Percentiles rank a stretch among this genome's conserved stretches.
Conservation (phyloP, 2,888 invertebrate genomes). For the Agrochola lota region DNA sequence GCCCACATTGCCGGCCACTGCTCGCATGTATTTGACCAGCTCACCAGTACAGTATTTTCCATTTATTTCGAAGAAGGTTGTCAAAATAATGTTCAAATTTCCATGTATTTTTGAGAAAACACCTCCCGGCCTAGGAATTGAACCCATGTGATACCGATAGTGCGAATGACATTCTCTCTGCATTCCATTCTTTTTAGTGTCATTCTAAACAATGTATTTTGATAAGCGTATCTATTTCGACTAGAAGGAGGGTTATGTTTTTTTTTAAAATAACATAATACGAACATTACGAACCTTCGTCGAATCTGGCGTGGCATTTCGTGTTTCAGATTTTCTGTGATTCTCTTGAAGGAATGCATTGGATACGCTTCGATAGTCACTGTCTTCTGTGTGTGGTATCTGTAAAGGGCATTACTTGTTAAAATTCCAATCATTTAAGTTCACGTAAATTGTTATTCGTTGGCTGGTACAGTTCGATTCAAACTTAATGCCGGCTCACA, state of each 20-base stretch:
- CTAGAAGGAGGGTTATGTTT: background rate
- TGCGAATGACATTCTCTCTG: background rate
- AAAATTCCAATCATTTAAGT: background rate
- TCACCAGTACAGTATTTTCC: too few relatives aligned
- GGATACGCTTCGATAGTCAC: conserved; percentile 85
- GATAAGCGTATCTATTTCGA: background rate
- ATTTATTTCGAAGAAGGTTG: too few relatives aligned
- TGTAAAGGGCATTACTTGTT: conserved; percentile 65
- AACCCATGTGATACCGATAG: background rate
- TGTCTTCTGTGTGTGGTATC: conserved; percentile 81
- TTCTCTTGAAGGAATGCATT: conserved; percentile 87
- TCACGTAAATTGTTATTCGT: background rate
- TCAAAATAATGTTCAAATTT: too few relatives aligned
- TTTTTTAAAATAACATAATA: background rate
- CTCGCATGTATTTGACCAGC: too few relatives aligned
- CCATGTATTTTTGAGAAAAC: too few relatives aligned
- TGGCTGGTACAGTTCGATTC: too few relatives aligned
- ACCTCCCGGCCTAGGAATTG: background rate
- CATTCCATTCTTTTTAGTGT: background rate
- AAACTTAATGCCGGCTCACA: too few relatives aligned
- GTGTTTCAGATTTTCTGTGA: conserved; percentile 82
- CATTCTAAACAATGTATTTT: background rate
- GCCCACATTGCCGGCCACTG: too few relatives aligned
- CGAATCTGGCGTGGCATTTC: conserved; percentile 86
- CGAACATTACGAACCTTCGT: conserved; percentile 76